Conservation (phyloP, 2,888 invertebrate species). For the Amblyteles armatorius region DNA sequence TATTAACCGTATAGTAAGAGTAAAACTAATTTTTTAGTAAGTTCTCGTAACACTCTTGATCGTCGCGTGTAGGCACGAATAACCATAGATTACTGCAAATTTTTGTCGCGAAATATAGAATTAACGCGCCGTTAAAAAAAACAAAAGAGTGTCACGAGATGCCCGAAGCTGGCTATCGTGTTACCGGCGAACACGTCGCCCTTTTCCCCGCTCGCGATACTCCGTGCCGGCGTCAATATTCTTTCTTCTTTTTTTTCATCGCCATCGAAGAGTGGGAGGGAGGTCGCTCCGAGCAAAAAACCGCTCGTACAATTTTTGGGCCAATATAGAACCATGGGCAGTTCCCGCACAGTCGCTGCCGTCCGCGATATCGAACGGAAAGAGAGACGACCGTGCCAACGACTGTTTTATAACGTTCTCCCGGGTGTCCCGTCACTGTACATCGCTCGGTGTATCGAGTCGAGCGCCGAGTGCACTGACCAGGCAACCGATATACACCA, state of each 20-base stretch:
- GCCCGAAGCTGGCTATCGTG: neutral
- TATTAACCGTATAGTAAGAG: no score
- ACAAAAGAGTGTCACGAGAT: neutral
- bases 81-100: neutral
- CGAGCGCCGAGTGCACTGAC: constrained; percentile 29
- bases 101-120: neutral
- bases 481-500: constrained; percentile 15
- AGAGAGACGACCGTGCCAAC: constrained; percentile 1
- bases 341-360: neutral
- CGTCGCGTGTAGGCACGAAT: neutral
- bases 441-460: neutral
- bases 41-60: neutral
- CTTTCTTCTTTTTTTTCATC: neutral
- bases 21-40: neutral
- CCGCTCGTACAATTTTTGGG: constrained; percentile 1
- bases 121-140: neutral
- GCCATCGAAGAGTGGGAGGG: neutral
- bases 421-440: neutral
- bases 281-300: neutral
- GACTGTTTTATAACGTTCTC: constrained; percentile 1
- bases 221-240: neutral
- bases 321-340: neutral
- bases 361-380: neutral
- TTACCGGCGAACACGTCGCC: neutral
- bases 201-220: neutral